phyloP scores from a whole-genome alignment of 2,888 invertebrate genomes.

The Sepioteuthis lessoniana region DNA sequence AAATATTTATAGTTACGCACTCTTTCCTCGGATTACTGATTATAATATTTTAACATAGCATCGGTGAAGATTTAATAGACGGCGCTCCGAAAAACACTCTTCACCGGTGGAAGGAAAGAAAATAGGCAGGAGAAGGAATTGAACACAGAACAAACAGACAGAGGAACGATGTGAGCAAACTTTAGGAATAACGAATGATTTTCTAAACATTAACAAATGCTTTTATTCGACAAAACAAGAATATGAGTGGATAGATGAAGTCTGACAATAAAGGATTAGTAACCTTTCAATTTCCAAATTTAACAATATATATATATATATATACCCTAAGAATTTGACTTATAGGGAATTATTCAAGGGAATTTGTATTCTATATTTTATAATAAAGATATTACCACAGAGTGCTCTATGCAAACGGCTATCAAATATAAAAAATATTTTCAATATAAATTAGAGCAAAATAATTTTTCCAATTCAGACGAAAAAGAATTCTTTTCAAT shows the following conservation, averaged over 20 bases:
- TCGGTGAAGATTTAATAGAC: not conserved
- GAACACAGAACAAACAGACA: not conserved
- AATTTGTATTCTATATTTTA: too few species aligned
- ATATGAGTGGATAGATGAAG: not conserved
- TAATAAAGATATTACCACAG: too few species aligned
- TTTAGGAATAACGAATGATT: too few species aligned
- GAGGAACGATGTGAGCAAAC: not conserved
- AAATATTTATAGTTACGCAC: not conserved
- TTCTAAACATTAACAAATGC: too few species aligned
- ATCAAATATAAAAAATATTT: too few species aligned
- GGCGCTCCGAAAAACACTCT: not conserved
- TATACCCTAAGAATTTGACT: too few species aligned
- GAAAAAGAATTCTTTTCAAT: too few species aligned
- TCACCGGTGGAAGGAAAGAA: not conserved
- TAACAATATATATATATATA: not conserved
- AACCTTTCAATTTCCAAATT: not conserved
- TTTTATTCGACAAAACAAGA: not conserved
- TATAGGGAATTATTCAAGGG: too few species aligned
- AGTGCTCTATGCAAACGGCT: too few species aligned
- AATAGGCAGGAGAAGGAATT: not conserved
- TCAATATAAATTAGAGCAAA: too few species aligned
- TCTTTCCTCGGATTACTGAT: conserved; percentile 1
- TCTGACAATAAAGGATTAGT: not conserved
- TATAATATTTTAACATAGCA: conserved; percentile 21
- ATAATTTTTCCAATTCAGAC: too few species aligned